These are phyloP conservation scores for Clepsis dumicolana DNA, from an alignment of 2,888 invertebrate genomes.

Conservation along the genomic window DNA sequence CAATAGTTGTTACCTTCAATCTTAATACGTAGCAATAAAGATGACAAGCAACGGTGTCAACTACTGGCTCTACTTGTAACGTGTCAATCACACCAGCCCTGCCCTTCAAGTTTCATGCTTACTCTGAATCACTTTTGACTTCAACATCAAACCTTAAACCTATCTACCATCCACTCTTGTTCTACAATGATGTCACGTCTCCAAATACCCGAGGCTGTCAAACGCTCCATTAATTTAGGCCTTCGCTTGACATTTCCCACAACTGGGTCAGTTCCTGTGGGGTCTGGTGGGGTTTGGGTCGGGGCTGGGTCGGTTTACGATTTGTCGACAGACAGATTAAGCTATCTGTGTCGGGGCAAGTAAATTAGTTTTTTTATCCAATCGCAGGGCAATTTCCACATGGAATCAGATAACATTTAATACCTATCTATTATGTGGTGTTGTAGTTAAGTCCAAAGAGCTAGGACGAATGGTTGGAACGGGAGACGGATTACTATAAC, in stretches of 20 bases:
- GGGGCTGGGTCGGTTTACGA: conserved; percentile 72
- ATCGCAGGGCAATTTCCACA: neutral
- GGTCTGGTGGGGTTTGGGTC: conserved; percentile 49
- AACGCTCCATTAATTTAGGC: conserved; percentile 49
- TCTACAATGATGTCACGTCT: conserved; percentile 29
- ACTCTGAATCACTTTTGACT: neutral
- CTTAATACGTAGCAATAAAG: too few relatives aligned
- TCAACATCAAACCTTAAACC: neutral
- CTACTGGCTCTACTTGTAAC: too few relatives aligned
- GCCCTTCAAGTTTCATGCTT: too few relatives aligned
- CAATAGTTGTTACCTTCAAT: too few relatives aligned
- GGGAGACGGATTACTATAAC: too few relatives aligned
- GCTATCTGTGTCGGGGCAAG: conserved; percentile 44
- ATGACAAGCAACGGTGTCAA: too few relatives aligned
- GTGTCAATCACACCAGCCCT: too few relatives aligned
- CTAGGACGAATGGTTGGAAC: neutral
- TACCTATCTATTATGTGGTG: neutral
- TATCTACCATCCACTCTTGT: conserved; percentile 1
- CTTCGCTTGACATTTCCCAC: conserved; percentile 63
- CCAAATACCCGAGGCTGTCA: conserved; percentile 43
- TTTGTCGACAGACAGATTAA: conserved; percentile 55
- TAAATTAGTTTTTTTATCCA: conserved; percentile 26
- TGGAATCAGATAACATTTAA: neutral
- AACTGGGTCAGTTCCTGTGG: conserved; percentile 65
- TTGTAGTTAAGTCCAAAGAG: neutral